These are phyloP conservation scores for Nansenia antarctica DNA, from an alignment of 2,113 vertebrate genomes.

Conservation along the genomic window DNA sequence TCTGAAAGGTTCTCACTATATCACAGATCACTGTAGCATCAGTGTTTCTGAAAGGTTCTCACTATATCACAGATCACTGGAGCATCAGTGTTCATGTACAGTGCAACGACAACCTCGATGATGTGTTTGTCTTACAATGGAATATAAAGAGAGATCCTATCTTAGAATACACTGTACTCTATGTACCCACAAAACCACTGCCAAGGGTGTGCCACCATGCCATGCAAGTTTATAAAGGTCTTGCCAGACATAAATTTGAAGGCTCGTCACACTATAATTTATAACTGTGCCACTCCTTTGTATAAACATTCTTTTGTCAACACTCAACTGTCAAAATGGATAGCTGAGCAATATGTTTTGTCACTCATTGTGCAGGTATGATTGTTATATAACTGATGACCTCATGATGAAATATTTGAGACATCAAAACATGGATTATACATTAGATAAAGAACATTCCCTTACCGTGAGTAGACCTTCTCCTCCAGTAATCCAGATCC, in stretches of 20 bases:
- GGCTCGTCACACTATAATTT: neutral
- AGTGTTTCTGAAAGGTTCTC: too few species aligned
- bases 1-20: too few species aligned
- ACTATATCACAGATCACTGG: too few species aligned
- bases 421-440: neutral
- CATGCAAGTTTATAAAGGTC: neutral
- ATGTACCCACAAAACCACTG: too few species aligned
- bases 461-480: conserved; percentile 59
- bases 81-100: too few species aligned
- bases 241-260: neutral
- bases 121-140: too few species aligned
- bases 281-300: conserved; percentile 15
- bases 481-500: conserved; percentile 62
- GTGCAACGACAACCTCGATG: too few species aligned
- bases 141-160: too few species aligned
- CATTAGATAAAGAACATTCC: neutral
- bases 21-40: too few species aligned
- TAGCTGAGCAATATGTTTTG: neutral
- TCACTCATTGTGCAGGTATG: neutral
- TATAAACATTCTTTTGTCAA: neutral
- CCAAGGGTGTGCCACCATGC: too few species aligned
- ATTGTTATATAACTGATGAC: neutral
- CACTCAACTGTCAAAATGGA: neutral
- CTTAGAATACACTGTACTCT: too few species aligned
- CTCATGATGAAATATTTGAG: neutral